Base-by-base conservation (phyloP, 1,140 invertebrate species). In the Cydia splendana region DNA sequence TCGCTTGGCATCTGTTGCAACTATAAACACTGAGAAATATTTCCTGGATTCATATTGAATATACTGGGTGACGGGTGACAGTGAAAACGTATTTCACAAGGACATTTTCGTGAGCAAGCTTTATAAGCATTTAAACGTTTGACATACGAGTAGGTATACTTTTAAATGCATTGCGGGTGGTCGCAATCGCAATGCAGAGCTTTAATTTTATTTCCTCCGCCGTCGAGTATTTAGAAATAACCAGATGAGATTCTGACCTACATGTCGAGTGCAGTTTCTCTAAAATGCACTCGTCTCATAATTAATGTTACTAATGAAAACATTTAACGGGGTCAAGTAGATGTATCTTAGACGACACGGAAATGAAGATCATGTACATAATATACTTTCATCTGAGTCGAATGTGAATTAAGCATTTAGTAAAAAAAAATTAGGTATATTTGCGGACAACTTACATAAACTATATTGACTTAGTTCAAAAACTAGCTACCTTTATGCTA, bases 251-350 rank as follows among this genome's bases (percentile, higher is more conserved):
- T 62, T 62, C 57, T 24, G 57, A 62, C 57, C 18, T 62, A 62
- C 57, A 62, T 62, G 57, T 62, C 57, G 20, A 62, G 57, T 62
- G 57, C 57, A 62, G 57, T 62, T 24, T 62, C 20, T 62, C n/a
- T 57, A 57, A 62, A 62, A 62, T 24, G 57, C 57, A 62, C 57
- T 62, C 57, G 10, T 24, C 15, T 62, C 20, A 24, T 62, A 62
- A 62, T 62, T 62, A 62, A 62, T 18, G 6, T 24, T 62, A 62
- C 2, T 24, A 24, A 20, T 62, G 20, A 62, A 62, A 24, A 62
- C 20, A 24, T 62, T 7, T 24, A 62, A 24, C 57, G 18, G 20
- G 57, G 57, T 62, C 20, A 62, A 62, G 57, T 24, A 4, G 57
- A 62, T 62, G 57, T n/a, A 7, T 24, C 20, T 62, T 12, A 62